These are phyloP conservation scores for Holcopasites calliopsidis DNA, from an alignment of 1,140 invertebrate species.

Conservation along the genomic window DNA sequence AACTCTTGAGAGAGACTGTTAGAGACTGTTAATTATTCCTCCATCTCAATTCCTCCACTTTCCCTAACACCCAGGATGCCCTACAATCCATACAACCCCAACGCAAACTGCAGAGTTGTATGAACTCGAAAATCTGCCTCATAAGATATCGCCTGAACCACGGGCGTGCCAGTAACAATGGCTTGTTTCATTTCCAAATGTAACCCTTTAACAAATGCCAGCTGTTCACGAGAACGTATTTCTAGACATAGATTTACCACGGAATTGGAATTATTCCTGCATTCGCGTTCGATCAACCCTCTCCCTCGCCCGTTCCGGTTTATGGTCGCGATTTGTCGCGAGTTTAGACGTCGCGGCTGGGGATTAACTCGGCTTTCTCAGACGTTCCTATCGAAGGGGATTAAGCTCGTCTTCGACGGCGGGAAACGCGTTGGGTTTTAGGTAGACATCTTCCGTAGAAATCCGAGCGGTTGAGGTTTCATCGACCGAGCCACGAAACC, in stretches of 20 bases:
- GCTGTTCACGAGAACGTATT: slow-evolving; percentile 22
- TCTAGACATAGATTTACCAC: slow-evolving; percentile 25
- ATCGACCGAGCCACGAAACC: slow-evolving; percentile 73
- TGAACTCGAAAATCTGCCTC: too few species aligned
- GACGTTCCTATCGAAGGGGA: slow-evolving; percentile 19
- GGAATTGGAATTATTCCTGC: slow-evolving; percentile 26
- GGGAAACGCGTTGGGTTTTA: not conserved
- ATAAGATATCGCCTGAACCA: too few species aligned
- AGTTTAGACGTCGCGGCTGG: slow-evolving; percentile 22
- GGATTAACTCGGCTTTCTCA: not conserved
- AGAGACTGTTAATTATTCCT: too few species aligned
- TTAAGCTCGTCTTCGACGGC: slow-evolving; percentile 23
- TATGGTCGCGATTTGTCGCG: slow-evolving; percentile 16
- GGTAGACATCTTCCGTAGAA: slow-evolving; percentile 10
- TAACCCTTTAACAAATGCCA: slow-evolving; percentile 35
- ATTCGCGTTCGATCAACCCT: slow-evolving; percentile 30
- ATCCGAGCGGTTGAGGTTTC: slow-evolving; percentile 76
- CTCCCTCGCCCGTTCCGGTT: slow-evolving; percentile 6
- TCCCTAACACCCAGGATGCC: too few species aligned
- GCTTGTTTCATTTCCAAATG: too few species aligned
- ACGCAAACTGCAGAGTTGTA: too few species aligned
- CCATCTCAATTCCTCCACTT: too few species aligned
- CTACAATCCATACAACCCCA: too few species aligned
- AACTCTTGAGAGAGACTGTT: too few species aligned
- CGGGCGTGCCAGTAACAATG: too few species aligned